Conservation (phyloP, 2,797 vertebrate genomes). For the Melanotaenia trifasciata region DNA sequence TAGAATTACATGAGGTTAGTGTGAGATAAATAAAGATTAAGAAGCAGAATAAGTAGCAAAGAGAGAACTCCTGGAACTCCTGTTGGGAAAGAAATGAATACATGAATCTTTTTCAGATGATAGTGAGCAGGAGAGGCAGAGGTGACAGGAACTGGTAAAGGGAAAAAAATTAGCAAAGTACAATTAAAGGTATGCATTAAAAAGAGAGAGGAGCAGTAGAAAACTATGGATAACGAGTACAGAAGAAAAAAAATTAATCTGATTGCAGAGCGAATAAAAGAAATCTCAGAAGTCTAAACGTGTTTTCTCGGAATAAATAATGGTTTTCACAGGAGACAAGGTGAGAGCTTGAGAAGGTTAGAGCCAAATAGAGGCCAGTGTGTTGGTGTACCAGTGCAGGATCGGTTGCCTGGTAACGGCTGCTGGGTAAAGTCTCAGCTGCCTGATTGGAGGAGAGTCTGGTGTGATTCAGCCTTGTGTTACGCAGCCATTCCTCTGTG, state of each 20-base stretch:
- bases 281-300: neutral
- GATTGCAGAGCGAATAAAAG: neutral
- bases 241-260: neutral
- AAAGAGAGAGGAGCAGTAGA: neutral
- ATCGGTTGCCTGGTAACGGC: slow-evolving; percentile 66
- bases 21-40: neutral
- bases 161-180: slow-evolving; percentile 5
- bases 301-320: slow-evolving; percentile 4
- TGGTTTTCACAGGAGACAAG: slow-evolving; percentile 36
- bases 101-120: slow-evolving; percentile 40
- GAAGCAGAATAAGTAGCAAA: neutral
- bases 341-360: slow-evolving; percentile 32
- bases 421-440: slow-evolving; percentile 55
- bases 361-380: slow-evolving; percentile 55
- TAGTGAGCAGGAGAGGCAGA: slow-evolving; percentile 31
- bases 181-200: neutral
- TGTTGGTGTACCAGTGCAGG: slow-evolving; percentile 55
- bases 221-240: fast-evolving
- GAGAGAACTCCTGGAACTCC: neutral
- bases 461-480: slow-evolving; percentile 66
- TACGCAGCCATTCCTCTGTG: slow-evolving; percentile 59
- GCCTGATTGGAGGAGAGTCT: slow-evolving; percentile 54
- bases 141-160: slow-evolving; percentile 25
- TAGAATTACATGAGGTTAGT: neutral
- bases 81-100: slow-evolving; percentile 18